A percentile compares a stretch with the other conserved stretches of the same genome.
Evolutionary conservation across 2,888 invertebrate species (phyloP).

Genomic region (Neuroscelio doddi): DNA sequence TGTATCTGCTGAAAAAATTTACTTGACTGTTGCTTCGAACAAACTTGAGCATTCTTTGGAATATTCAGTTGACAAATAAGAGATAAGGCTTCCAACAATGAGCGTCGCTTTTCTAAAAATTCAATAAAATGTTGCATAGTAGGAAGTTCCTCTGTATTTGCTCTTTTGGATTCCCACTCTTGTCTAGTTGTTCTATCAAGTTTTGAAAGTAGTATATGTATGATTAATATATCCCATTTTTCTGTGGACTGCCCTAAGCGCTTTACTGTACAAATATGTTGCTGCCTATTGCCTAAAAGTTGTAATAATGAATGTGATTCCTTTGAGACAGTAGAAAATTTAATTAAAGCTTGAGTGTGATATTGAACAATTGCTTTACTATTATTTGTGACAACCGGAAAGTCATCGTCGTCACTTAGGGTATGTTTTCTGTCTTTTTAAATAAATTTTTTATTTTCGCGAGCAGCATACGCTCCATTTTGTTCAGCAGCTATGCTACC

Average conservation of each 20-base stretch:
- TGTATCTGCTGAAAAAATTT: neutral
- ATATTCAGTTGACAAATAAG: neutral
- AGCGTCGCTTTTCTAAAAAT: slow-evolving; percentile 13
- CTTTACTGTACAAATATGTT: slow-evolving; percentile 6
- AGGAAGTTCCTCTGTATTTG: slow-evolving; percentile 5
- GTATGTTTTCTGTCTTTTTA: too few relatives aligned
- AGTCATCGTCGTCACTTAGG: too few relatives aligned
- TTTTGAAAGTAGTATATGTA: slow-evolving; percentile 14
- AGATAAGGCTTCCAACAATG: slow-evolving; percentile 9
- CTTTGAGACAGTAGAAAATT: slow-evolving; percentile 1
- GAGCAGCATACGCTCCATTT: too few relatives aligned
- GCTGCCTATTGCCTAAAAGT: slow-evolving; percentile 10
- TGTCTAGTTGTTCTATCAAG: slow-evolving; percentile 10
- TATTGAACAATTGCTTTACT: slow-evolving; percentile 16
- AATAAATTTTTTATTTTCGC: too few relatives aligned
- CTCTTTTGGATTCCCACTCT: slow-evolving; percentile 12
- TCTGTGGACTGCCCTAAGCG: slow-evolving; percentile 17
- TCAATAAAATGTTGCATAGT: slow-evolving; percentile 6
- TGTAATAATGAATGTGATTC: slow-evolving; percentile 1
- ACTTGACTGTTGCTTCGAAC: neutral
- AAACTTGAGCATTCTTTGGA: neutral
- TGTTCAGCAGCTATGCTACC: too few relatives aligned
- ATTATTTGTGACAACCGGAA: too few relatives aligned
- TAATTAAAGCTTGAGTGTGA: slow-evolving; percentile 10
- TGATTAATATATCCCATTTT: slow-evolving; percentile 7